Conservation (phyloP, 2,113 vertebrate species). For the Phalacrocorax carbo region DNA sequence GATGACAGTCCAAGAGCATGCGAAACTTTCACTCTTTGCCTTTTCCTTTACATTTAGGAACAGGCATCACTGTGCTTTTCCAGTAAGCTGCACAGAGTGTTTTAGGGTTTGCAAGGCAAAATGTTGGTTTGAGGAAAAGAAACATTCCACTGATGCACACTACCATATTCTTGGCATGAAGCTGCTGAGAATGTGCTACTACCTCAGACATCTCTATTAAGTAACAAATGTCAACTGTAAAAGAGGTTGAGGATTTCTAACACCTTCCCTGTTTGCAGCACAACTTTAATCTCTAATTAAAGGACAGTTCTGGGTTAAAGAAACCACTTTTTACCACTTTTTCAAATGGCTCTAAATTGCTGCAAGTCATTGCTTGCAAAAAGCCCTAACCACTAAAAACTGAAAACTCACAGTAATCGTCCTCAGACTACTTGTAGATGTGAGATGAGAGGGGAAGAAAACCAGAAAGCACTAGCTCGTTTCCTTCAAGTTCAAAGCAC, state of each 20-base stretch:
- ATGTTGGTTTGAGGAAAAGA: conserved; percentile 1
- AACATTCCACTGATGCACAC: background rate
- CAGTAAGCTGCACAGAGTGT: background rate
- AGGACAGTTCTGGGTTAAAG: background rate
- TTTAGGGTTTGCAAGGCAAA: background rate
- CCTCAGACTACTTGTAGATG: background rate
- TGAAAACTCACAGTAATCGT: background rate
- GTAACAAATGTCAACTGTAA: background rate
- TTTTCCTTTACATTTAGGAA: background rate
- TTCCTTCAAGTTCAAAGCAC: background rate
- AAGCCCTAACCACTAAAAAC: background rate
- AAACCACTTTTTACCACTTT: background rate
- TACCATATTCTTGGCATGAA: background rate
- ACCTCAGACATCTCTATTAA: background rate
- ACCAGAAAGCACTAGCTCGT: background rate
- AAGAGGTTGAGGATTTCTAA: background rate
- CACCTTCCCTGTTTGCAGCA: background rate
- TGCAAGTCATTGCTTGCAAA: background rate
- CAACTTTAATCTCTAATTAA: background rate
- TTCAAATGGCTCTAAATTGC: background rate
- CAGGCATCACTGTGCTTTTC: background rate
- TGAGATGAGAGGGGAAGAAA: background rate
- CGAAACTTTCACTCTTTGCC: background rate
- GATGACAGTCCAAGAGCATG: background rate
- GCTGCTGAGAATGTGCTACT: background rate